A percentile compares a stretch with the other conserved stretches of the same genome.
Evolutionary conservation across 2,888 invertebrate species (phyloP).

Genomic region (Drosophila hawaiiensis): DNA sequence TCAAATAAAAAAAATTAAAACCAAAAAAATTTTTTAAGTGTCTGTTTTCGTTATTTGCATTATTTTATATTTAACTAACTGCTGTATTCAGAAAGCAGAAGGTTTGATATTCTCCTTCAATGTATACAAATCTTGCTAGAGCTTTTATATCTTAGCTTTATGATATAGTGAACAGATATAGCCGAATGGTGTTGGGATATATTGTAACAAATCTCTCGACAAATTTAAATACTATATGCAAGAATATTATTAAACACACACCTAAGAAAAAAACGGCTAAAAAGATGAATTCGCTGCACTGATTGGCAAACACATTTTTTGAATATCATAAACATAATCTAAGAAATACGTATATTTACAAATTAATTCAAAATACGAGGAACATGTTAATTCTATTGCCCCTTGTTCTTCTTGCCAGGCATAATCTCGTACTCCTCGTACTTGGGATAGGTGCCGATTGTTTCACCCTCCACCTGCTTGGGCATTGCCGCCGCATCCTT

Average conservation of each 20-base stretch:
- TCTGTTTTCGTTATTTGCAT: not conserved
- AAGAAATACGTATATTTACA: constrained; percentile 57
- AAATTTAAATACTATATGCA: not conserved
- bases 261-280: not conserved
- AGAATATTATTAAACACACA: not conserved
- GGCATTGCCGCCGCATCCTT: constrained; percentile 61
- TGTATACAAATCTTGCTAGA: too few relatives aligned
- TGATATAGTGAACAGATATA: not conserved
- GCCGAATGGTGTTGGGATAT: not conserved
- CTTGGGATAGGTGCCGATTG: constrained; percentile 83
- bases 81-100: not conserved
- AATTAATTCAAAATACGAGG: constrained; percentile 31
- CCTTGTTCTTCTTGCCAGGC: constrained; percentile 78
- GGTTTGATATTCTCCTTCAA: too few relatives aligned
- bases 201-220: not conserved
- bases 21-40: not conserved
- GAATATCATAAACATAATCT: constrained; percentile 28
- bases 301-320: not conserved
- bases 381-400: constrained; percentile 1
- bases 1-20: not conserved
- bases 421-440: constrained; percentile 87
- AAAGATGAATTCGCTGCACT: not conserved
- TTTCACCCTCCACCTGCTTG: constrained; percentile 84
- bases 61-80: not conserved
- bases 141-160: not conserved